phyloP scores from a whole-genome alignment of 2,113 vertebrate species.

The Chrysemys picta region DNA sequence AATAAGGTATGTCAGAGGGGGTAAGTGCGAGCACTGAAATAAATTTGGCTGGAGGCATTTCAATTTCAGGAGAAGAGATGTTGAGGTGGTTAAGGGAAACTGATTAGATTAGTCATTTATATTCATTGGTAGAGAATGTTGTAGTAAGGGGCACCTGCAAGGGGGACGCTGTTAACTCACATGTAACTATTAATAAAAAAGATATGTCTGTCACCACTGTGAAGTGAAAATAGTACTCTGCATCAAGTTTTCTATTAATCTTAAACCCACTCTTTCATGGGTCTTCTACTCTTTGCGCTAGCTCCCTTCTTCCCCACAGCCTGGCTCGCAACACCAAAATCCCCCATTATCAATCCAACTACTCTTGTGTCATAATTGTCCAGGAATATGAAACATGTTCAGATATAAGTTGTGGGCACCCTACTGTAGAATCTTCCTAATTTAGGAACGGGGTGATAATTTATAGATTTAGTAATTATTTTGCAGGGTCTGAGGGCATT shows the following conservation, averaged over 20 bases:
- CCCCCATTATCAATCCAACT: background rate
- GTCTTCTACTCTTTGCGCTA: background rate
- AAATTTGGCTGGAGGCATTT: conserved; percentile 73
- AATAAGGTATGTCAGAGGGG: conserved; percentile 55
- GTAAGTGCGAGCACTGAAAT: conserved; percentile 55
- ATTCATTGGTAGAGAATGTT: conserved; percentile 52
- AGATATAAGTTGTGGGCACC: background rate
- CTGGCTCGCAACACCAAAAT: background rate
- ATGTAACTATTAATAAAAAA: conserved; percentile 49
- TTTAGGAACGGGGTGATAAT: background rate
- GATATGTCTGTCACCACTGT: background rate
- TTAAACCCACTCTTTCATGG: background rate
- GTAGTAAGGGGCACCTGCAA: conserved; percentile 45
- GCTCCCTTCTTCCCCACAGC: background rate
- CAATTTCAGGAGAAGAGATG: conserved; percentile 62
- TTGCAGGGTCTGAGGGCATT: background rate
- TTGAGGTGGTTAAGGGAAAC: conserved; percentile 66
- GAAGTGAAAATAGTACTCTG: conserved; percentile 20
- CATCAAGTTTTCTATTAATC: background rate
- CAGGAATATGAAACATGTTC: background rate
- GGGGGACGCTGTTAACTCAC: conserved; percentile 29
- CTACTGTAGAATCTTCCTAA: background rate
- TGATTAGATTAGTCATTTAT: conserved; percentile 71
- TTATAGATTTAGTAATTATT: background rate
- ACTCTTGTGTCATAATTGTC: background rate